phyloP scores from a whole-genome alignment of 2,888 invertebrate species.

The Ophioninae sp. region DNA sequence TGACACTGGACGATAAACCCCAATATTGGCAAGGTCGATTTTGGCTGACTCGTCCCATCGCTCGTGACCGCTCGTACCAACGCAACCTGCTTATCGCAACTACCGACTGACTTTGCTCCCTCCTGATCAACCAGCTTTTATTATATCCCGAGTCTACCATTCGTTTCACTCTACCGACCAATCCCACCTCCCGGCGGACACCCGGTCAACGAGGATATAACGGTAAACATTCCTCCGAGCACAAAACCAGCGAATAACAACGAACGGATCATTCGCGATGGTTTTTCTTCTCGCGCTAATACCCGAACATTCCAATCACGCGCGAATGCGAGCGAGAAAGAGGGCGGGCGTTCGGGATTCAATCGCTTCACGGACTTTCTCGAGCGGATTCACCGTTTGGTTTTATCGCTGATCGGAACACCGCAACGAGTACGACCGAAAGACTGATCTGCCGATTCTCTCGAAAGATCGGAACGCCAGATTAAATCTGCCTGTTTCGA shows the following conservation, averaged over 20 bases:
- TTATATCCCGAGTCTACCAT: constrained; percentile 30
- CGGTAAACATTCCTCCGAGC: constrained; percentile 39
- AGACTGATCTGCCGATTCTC: neutral
- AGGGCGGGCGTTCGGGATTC: neutral
- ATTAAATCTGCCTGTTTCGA: neutral
- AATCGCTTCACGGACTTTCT: neutral
- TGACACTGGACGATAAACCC: constrained; percentile 37
- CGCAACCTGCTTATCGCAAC: constrained; percentile 21
- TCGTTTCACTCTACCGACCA: neutral
- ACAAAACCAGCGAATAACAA: constrained; percentile 2
- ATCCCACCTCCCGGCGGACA: neutral
- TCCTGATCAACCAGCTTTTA: constrained; percentile 44
- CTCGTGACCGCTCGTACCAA: constrained; percentile 36
- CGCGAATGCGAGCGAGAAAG: neutral
- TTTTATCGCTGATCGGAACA: constrained; percentile 47
- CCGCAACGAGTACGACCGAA: neutral
- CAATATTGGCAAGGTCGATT: constrained; percentile 21
- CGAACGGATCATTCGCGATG: neutral
- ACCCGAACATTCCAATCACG: constrained; percentile 51
- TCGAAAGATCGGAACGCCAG: neutral
- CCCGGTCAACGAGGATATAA: constrained; percentile 28
- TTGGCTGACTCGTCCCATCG: neutral
- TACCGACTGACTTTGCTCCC: constrained; percentile 49
- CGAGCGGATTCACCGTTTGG: constrained; percentile 53
- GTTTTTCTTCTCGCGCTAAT: neutral